These are phyloP conservation scores for Herminia tarsipennalis DNA, from an alignment of 2,888 invertebrate genomes.

Conservation along the genomic window DNA sequence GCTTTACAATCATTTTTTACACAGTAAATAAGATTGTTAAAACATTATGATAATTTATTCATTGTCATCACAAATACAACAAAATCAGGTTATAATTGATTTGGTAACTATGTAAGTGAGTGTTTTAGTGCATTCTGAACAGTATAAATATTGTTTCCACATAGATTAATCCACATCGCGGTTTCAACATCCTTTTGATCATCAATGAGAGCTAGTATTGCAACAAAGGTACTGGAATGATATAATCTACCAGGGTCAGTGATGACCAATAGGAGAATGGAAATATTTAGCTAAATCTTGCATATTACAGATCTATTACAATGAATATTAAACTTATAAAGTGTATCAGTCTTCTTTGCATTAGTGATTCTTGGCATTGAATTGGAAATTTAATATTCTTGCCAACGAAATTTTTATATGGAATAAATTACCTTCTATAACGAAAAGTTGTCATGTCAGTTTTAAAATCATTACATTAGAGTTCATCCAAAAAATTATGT, in stretches of 20 bases:
- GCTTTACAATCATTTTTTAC: not conserved
- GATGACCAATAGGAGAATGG: conserved; percentile 27
- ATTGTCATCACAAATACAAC: conserved; percentile 5
- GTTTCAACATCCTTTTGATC: conserved; percentile 25
- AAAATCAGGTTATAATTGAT: not conserved
- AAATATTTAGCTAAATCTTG: conserved; percentile 15
- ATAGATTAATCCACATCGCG: not conserved
- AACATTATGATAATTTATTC: too few species aligned
- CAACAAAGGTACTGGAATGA: conserved; percentile 31
- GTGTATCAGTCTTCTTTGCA: conserved; percentile 34
- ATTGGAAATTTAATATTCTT: conserved; percentile 27
- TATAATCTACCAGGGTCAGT: conserved; percentile 27
- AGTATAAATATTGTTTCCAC: not conserved
- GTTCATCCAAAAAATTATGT: too few species aligned
- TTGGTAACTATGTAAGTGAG: conserved; percentile 6
- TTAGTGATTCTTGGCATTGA: conserved; percentile 33
- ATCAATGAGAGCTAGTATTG: conserved; percentile 18
- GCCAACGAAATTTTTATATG: conserved; percentile 19
- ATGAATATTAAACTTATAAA: conserved; percentile 23
- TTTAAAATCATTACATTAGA: conserved; percentile 3
- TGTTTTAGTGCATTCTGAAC: conserved; percentile 2
- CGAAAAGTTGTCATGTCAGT: conserved; percentile 23
- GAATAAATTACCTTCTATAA: conserved; percentile 44
- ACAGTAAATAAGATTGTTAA: too few species aligned
- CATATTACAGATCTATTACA: conserved; percentile 8